A percentile compares a stretch with the other conserved stretches of the same genome.
These are phyloP conservation scores for Proisotoma minuta DNA, from an alignment of 2,888 invertebrate genomes.

Conservation along the genomic window DNA sequence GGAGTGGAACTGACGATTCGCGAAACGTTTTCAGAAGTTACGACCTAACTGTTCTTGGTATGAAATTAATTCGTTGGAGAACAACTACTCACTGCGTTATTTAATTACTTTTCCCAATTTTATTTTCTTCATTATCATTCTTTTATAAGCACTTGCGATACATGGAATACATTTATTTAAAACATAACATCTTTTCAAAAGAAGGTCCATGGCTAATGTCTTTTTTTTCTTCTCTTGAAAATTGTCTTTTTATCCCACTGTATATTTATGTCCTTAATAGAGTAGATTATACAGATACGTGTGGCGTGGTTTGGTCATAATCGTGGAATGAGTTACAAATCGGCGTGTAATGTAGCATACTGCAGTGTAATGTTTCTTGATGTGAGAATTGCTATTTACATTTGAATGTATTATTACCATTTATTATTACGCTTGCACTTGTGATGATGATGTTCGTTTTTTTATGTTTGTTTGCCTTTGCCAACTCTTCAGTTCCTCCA, in stretches of 20 bases:
- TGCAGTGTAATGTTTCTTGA: constrained; percentile 4
- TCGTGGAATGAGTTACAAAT: constrained; percentile 14
- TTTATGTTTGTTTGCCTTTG: not conserved
- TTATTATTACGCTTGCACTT: constrained; percentile 8
- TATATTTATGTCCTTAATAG: too few relatives aligned
- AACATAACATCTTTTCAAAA: too few relatives aligned
- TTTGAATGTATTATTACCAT: not conserved
- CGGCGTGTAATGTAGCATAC: constrained; percentile 13
- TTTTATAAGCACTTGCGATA: too few relatives aligned
- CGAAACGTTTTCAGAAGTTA: constrained; percentile 39
- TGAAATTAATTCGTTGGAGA: constrained; percentile 13
- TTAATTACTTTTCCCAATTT: too few relatives aligned
- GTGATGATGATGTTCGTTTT: not conserved
- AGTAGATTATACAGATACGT: not conserved
- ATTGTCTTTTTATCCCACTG: too few relatives aligned
- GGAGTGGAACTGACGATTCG: constrained; percentile 32
- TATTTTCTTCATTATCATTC: too few relatives aligned
- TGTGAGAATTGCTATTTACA: constrained; percentile 1
- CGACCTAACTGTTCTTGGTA: constrained; percentile 44
- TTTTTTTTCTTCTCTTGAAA: not conserved
- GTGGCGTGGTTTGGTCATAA: constrained; percentile 10
- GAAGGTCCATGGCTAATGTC: too few relatives aligned
- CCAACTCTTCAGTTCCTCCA: constrained; percentile 64
- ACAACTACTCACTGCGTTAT: too few relatives aligned
- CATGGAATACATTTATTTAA: too few relatives aligned